These are phyloP conservation scores for Seriola rivoliana DNA, from an alignment of 2,113 vertebrate genomes.

Conservation along the genomic window DNA sequence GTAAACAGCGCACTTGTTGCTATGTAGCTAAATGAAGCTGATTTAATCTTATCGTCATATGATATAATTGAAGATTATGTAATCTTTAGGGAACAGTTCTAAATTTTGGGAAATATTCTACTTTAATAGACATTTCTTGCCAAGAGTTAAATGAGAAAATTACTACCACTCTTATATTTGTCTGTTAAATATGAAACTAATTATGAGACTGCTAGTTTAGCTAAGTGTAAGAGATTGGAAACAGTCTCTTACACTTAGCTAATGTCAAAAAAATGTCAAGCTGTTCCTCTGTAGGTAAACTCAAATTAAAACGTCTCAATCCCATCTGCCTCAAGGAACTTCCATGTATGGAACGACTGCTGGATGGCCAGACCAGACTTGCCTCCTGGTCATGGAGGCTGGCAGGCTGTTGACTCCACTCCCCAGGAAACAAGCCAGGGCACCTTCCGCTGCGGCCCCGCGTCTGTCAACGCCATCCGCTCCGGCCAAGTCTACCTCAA, in stretches of 20 bases:
- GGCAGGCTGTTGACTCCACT: slow-evolving; percentile 90
- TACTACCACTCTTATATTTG: too few relatives aligned
- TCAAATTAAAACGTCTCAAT: background rate
- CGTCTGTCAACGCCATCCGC: slow-evolving; percentile 89
- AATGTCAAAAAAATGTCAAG: background rate
- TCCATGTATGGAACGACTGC: slow-evolving; percentile 95
- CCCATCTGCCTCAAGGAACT: slow-evolving; percentile 88
- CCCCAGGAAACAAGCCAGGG: slow-evolving; percentile 94
- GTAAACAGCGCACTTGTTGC: background rate
- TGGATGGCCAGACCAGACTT: slow-evolving; percentile 94
- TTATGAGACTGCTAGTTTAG: too few relatives aligned
- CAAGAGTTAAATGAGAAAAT: too few relatives aligned
- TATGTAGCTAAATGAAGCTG: background rate
- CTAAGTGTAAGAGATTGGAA: too few relatives aligned
- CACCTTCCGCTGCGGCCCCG: slow-evolving; percentile 92
- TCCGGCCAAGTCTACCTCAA: slow-evolving; percentile 91
- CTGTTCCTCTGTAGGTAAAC: background rate
- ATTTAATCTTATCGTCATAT: too few relatives aligned
- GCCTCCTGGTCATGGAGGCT: slow-evolving; percentile 85
- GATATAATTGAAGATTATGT: background rate
- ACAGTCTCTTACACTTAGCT: too few relatives aligned
- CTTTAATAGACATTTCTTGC: background rate
- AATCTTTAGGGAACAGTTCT: background rate
- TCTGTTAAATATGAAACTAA: too few relatives aligned
- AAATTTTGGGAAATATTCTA: background rate